These are phyloP conservation scores for Drosophila incognita DNA, from an alignment of 2,888 invertebrate species.

Conservation along the genomic window DNA sequence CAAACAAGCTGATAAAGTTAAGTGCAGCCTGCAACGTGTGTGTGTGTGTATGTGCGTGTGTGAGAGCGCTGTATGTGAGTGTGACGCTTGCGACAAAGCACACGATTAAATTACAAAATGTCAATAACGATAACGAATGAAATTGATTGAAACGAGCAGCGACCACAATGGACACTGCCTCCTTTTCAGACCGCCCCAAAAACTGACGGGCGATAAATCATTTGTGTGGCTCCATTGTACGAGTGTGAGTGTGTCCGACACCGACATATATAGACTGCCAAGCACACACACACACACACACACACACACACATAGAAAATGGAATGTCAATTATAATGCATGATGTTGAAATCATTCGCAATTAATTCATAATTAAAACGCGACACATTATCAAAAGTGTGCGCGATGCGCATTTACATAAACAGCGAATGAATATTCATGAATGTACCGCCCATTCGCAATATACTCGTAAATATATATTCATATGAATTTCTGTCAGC, in stretches of 20 bases:
- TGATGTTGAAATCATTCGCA: constrained; percentile 81
- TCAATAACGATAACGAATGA: constrained; percentile 80
- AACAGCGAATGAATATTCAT: constrained; percentile 76
- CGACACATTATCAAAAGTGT: constrained; percentile 78
- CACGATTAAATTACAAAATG: constrained; percentile 81
- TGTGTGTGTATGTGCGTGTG: constrained; percentile 16
- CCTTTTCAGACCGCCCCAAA: background rate
- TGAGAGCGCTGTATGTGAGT: constrained; percentile 17
- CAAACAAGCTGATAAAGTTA: constrained; percentile 76
- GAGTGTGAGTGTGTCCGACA: constrained; percentile 36
- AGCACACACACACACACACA: constrained; percentile 20
- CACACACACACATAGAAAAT: constrained; percentile 36
- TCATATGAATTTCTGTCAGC: constrained; percentile 30
- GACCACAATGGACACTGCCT: constrained; percentile 58
- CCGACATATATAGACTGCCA: constrained; percentile 48
- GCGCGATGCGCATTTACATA: constrained; percentile 68
- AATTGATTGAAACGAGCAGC: constrained; percentile 78
- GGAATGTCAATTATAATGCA: constrained; percentile 79
- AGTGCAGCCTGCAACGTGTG: constrained; percentile 60
- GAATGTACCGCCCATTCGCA: constrained; percentile 33
- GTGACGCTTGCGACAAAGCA: constrained; percentile 72
- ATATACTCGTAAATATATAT: background rate
- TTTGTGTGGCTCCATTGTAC: constrained; percentile 29
- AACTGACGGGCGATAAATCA: constrained; percentile 67
- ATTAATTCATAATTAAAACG: constrained; percentile 80